Conservation (phyloP, 2,888 invertebrate species). For the Sericinus montela region DNA sequence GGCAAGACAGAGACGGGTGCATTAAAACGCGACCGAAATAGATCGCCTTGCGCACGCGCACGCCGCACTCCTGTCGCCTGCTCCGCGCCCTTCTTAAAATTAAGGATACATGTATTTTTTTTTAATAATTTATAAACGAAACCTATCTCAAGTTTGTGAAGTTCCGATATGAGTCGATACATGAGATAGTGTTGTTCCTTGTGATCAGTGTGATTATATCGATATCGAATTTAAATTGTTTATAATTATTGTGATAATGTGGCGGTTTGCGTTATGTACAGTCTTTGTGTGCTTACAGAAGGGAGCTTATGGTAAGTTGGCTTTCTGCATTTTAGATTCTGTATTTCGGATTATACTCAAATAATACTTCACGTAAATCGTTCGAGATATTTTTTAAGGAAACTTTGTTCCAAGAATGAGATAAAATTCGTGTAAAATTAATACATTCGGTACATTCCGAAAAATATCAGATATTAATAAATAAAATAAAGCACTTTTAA, state of each 20-base stretch:
- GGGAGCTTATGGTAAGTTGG: constrained; percentile 33
- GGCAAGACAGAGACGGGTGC: constrained; percentile 57
- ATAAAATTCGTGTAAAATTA: too few relatives aligned
- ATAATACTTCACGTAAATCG: too few relatives aligned
- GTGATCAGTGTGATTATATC: constrained; percentile 11
- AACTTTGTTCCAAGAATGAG: too few relatives aligned
- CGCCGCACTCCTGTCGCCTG: constrained; percentile 45
- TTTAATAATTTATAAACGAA: constrained; percentile 7
- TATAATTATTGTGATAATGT: constrained; percentile 32
- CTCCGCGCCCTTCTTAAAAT: constrained; percentile 39
- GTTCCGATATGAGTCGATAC: constrained; percentile 10
- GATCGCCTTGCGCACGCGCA: constrained; percentile 53
- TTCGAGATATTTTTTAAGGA: too few relatives aligned
- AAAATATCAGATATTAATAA: too few relatives aligned
- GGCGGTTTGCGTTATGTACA: constrained; percentile 29
- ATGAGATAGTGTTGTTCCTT: not conserved
- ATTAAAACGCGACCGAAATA: constrained; percentile 63
- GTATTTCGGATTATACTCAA: too few relatives aligned
- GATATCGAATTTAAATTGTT: constrained; percentile 21
- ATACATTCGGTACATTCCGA: too few relatives aligned
- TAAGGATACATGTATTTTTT: constrained; percentile 49
- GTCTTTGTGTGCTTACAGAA: constrained; percentile 25
- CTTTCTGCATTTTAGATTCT: not conserved
- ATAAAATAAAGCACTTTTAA: too few relatives aligned
- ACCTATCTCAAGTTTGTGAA: not conserved